Conservation (phyloP, 1,140 invertebrate species). For the Reticulitermes speratus region DNA sequence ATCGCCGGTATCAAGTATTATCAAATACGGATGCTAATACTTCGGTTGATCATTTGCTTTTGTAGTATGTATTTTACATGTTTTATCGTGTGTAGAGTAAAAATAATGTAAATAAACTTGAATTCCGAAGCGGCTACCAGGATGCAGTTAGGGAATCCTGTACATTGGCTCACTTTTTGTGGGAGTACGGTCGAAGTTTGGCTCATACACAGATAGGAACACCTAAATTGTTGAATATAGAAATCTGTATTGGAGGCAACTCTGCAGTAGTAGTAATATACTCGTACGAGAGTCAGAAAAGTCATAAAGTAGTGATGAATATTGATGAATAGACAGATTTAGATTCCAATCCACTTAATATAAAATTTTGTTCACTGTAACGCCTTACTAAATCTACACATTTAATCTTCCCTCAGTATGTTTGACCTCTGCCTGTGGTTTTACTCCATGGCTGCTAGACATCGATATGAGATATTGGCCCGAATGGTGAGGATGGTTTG, state of each 20-base stretch:
- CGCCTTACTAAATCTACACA: neutral
- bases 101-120: no score
- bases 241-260: neutral
- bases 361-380: neutral
- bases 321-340: neutral
- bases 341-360: neutral
- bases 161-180: neutral
- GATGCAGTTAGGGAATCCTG: neutral
- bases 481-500: neutral
- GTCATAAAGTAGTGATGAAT: neutral
- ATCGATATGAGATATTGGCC: constrained; percentile 6
- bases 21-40: no score
- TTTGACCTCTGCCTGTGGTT: neutral
- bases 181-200: neutral
- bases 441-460: neutral
- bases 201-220: neutral
- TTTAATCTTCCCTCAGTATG: neutral
- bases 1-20: no score
- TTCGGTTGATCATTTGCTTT: no score
- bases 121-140: neutral
- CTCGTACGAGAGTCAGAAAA: no score
- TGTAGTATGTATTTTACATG: no score
- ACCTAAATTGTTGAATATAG: neutral
- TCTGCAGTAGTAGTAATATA: neutral
- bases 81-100: no score